Percentiles rank a stretch among this genome's conserved stretches.
Evolutionary conservation across 2,797 vertebrate species (phyloP).

Genomic region (Kryptolebias ocellatus): DNA sequence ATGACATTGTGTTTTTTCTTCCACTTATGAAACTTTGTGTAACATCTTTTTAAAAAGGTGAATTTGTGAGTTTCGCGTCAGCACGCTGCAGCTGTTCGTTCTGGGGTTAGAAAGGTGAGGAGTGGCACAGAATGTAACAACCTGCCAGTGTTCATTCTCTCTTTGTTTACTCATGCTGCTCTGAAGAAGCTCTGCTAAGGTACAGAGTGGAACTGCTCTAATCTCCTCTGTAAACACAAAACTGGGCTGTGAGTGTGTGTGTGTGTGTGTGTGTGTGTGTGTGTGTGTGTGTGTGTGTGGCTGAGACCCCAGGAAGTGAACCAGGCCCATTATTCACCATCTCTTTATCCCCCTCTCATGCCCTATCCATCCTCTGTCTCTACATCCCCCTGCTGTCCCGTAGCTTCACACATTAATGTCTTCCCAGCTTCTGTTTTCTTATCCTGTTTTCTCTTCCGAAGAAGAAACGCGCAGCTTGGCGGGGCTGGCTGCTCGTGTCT

Average conservation of each 20-base stretch:
- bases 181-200: constrained; percentile 49
- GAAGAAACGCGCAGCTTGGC: constrained; percentile 20
- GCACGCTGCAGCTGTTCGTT: constrained; percentile 34
- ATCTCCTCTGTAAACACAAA: constrained; percentile 72
- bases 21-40: not conserved
- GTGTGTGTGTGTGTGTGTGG: constrained; percentile 25
- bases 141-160: constrained; percentile 53
- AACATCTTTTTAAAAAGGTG: constrained; percentile 4
- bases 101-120: constrained; percentile 35
- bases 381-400: constrained; percentile 9
- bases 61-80: constrained; percentile 16
- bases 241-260: constrained; percentile 23
- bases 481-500: constrained; percentile 2
- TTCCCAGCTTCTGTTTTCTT: constrained; percentile 32
- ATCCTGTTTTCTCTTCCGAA: constrained; percentile 20
- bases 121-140: constrained; percentile 48
- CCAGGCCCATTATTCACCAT: constrained; percentile 64
- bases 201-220: constrained; percentile 67
- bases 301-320: constrained; percentile 58
- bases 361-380: constrained; percentile 23
- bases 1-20: constrained; percentile 3
- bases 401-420: constrained; percentile 29
- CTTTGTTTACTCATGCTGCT: constrained; percentile 63
- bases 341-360: constrained; percentile 29
- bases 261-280: constrained; percentile 30